Evolutionary conservation across 1,140 invertebrate species (phyloP), one percentile per base, ranked within the genome.

Genomic region (Orussus abietinus): DNA sequence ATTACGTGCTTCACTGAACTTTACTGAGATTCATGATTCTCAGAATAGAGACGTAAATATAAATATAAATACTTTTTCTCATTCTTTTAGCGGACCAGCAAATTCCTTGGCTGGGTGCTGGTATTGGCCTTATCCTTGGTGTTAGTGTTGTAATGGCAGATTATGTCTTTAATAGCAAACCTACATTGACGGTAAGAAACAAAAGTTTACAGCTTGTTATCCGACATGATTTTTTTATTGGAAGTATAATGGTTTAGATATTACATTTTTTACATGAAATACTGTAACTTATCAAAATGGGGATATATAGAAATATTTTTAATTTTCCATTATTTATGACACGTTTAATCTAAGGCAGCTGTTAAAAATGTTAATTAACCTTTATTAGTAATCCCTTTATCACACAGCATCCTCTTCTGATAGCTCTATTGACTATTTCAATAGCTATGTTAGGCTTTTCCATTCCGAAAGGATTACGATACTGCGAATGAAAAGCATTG

Each of bases 51-150:
- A n/a, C n/a, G n/a, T n/a, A n/a, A n/a, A n/a, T n/a, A n/a, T n/a
- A n/a, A n/a, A n/a, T n/a, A n/a, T n/a, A n/a, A n/a, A n/a, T n/a
- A n/a, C n/a, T n/a, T n/a, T n/a, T 49, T 50, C 41, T 51, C 30
- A 32, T 45, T 55, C 48, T 79, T 77, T 47, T 64, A 84, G 83
- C 72, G 40, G 82, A 84, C 64, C 78, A 82, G 52, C 82, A 85
- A 62, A 76, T 84, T 44, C 85, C 86, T 6, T 86, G 85, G 84
- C 65, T 88, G 12, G 85, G 84, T 47, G 80, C 83, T 51, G 84
- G 81, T 14, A 66, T 86, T 50, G 87, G 87, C 30, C 76, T 88
- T 26, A 77, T 86, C 39, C 56, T 86, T 21, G 86, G 86, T 34
- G 80, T 87, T 38, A 62, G 75, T 30, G 75, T 88, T 36, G 83